phyloP scores from a whole-genome alignment of 2,797 vertebrate species.

The Epinephelus coioides region DNA sequence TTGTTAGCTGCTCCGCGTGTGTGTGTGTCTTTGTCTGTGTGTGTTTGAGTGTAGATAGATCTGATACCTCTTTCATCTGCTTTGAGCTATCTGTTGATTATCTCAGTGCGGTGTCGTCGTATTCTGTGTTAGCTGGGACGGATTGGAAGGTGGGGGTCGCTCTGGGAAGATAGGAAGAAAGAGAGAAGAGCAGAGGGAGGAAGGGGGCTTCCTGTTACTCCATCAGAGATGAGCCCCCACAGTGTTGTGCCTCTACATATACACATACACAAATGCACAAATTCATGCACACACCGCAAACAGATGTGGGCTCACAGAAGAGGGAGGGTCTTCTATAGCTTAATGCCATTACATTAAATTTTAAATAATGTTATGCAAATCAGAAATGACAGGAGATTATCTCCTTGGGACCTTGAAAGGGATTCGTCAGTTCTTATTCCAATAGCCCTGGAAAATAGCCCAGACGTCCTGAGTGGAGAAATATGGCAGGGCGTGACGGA shows the following conservation, averaged over 20 bases:
- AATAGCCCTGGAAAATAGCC: constrained; percentile 84
- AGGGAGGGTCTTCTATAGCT: constrained; percentile 79
- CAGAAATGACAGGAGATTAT: constrained; percentile 88
- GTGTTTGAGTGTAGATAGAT: constrained; percentile 58
- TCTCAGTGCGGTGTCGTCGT: constrained; percentile 55
- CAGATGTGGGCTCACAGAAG: constrained; percentile 75
- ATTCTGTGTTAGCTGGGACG: constrained; percentile 62
- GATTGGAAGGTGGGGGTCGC: constrained; percentile 64
- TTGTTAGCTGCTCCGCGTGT: constrained; percentile 55
- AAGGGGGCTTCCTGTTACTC: constrained; percentile 67
- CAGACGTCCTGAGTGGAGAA: constrained; percentile 80
- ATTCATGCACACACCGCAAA: constrained; percentile 47
- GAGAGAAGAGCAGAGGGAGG: constrained; percentile 41
- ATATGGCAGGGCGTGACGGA: constrained; percentile 83
- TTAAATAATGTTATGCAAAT: constrained; percentile 89
- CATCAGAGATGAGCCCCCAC: constrained; percentile 59
- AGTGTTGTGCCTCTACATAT: constrained; percentile 47
- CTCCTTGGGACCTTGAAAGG: constrained; percentile 85
- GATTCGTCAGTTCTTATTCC: constrained; percentile 86
- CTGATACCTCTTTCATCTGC: constrained; percentile 76
- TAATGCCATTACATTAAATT: constrained; percentile 88
- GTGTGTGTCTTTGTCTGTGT: constrained; percentile 42
- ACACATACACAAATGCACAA: constrained; percentile 39
- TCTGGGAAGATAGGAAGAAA: constrained; percentile 52
- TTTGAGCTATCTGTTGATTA: constrained; percentile 81